These are phyloP conservation scores for Catharus minimus DNA, from an alignment of 2,113 vertebrate species.

Conservation along the genomic window DNA sequence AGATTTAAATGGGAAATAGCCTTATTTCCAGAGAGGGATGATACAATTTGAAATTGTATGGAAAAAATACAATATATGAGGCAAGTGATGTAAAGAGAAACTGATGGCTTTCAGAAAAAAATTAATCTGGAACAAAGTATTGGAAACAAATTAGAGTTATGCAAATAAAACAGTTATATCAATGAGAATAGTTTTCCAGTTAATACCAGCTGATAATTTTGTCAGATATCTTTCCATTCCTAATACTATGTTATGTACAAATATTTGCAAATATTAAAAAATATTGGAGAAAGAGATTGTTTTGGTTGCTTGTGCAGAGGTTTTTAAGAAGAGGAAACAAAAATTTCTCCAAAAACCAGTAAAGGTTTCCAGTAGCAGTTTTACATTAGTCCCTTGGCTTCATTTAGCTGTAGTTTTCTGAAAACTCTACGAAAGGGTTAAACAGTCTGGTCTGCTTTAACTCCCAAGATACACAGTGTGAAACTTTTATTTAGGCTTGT, in stretches of 20 bases:
- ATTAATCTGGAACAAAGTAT: not conserved
- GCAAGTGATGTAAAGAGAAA: not conserved
- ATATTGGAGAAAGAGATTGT: not conserved
- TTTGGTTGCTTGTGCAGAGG: not conserved
- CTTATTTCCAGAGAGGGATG: not conserved
- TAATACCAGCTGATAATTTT: not conserved
- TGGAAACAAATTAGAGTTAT: not conserved
- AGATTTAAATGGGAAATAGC: not conserved
- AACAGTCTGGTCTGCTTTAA: not conserved
- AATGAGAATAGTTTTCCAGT: not conserved
- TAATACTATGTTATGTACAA: not conserved
- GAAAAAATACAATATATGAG: not conserved
- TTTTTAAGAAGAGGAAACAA: not conserved
- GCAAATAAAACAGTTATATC: not conserved
- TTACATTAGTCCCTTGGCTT: not conserved
- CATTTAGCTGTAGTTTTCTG: not conserved
- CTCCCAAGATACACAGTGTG: not conserved
- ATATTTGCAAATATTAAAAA: not conserved
- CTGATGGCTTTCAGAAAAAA: not conserved
- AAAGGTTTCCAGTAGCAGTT: not conserved
- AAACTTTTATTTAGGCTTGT: not conserved
- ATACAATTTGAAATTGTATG: not conserved
- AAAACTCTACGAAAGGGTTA: not conserved
- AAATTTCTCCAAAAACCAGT: not conserved
- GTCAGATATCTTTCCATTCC: not conserved